Evolutionary conservation across 2,888 invertebrate species (phyloP), one percentile per base, ranked within the genome.

Genomic region (Alsophila aescularia): DNA sequence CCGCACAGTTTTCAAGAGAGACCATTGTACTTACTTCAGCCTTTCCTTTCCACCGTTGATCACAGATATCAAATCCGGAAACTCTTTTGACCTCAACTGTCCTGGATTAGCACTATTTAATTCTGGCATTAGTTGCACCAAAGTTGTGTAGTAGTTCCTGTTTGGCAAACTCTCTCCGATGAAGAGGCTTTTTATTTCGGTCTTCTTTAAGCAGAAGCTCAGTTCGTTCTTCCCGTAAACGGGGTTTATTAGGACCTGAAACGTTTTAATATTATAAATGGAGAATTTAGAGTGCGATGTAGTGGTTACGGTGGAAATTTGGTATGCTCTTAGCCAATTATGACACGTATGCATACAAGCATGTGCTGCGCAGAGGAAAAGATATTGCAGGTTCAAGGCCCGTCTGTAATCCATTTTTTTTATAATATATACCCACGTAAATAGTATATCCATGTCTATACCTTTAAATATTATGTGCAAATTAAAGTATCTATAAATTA

Each of bases 181-280:
- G 0, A 98, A 75, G 0, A 98, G 73, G 2, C 94, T 94, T 72
- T 94, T 95, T 18, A 95, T 87, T 0, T 92, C 93, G 0, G 95
- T 95, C 85, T 96, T 96, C 42, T 94, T 93, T 10, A 98, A 76
- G 54, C 95, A 95, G 77, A 94, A 96, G 49, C 93, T 91, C 1
- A 98, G 70, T 78, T 98, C 98, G 0, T 86, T 75, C 7, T 93
- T 88, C 74, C 94, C 93, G 77, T 96, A 98, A 0, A 93, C 92
- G 0, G 98, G 95, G 75, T 98, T 98, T 44, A 98, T 92, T 44
- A 95, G 94, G 3, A 96, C 96, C 94, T 95, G 78, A 29, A 75
- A 75, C 21, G 55, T 58, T 48, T 37, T 52, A 7, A 42, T 35
- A 21, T 45, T 29, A 29, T n/a, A 7, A 29, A 29, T 24, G 8